Evolutionary conservation across 2,797 vertebrate genomes (phyloP).

Genomic region (Girardinus metallicus): DNA sequence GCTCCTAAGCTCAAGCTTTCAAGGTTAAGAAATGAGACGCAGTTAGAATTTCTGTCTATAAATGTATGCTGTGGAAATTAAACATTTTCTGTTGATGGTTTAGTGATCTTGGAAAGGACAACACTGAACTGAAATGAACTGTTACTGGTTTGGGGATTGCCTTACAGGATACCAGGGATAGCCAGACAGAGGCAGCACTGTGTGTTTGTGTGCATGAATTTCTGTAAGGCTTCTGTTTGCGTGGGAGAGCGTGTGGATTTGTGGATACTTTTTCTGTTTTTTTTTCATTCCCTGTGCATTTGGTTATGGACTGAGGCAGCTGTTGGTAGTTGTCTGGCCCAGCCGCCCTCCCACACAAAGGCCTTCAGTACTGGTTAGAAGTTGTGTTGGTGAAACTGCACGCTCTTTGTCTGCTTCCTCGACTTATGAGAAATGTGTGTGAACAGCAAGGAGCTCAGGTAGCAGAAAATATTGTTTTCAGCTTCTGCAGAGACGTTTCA

Average conservation of each 20-base stretch:
- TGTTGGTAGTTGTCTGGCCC: slow-evolving; percentile 75
- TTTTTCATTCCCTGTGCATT: slow-evolving; percentile 32
- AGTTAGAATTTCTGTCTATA: slow-evolving; percentile 24
- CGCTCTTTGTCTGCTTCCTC: slow-evolving; percentile 64
- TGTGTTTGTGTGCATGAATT: slow-evolving; percentile 43
- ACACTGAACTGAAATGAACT: slow-evolving; percentile 43
- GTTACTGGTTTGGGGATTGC: slow-evolving; percentile 47
- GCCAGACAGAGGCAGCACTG: slow-evolving; percentile 47
- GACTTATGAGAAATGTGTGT: slow-evolving; percentile 25
- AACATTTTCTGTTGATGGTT: slow-evolving; percentile 9
- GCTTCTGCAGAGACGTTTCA: neutral
- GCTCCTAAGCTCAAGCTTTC: slow-evolving; percentile 1
- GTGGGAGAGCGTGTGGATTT: slow-evolving; percentile 47
- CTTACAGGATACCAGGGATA: slow-evolving; percentile 70
- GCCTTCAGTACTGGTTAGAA: slow-evolving; percentile 71
- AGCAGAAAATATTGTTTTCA: slow-evolving; percentile 25
- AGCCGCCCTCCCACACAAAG: slow-evolving; percentile 75
- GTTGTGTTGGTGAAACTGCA: slow-evolving; percentile 57
- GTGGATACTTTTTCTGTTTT: slow-evolving; percentile 4
- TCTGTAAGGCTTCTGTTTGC: slow-evolving; percentile 56
- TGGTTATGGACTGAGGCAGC: slow-evolving; percentile 75
- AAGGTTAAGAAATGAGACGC: slow-evolving; percentile 12
- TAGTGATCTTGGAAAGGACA: slow-evolving; percentile 18
- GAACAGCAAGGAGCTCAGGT: slow-evolving; percentile 9
- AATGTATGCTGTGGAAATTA: slow-evolving; percentile 15